phyloP scores from a whole-genome alignment of 1,140 invertebrate species.

The Andrena cerasifolii region DNA sequence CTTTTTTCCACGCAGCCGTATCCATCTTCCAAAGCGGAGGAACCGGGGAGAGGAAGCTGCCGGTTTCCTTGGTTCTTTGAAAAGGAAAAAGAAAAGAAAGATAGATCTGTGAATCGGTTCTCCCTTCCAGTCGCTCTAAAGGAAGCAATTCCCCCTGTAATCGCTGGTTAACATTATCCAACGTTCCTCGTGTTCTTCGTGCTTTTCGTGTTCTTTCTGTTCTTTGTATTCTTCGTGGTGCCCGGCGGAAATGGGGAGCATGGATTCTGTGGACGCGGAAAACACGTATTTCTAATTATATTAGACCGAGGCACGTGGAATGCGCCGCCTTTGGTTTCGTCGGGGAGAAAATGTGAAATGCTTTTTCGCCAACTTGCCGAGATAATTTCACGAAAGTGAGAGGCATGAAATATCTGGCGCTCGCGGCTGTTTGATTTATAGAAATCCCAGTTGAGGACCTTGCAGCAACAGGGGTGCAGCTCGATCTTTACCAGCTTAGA shows the following conservation, averaged over 20 bases:
- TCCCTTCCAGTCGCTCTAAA: background rate
- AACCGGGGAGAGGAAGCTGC: background rate
- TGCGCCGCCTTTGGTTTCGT: background rate
- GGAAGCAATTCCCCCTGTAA: slow-evolving; percentile 22
- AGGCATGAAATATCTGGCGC: background rate
- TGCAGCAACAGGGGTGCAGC: too few species aligned
- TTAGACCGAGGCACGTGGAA: background rate
- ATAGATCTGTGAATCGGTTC: slow-evolving; percentile 8
- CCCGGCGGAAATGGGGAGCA: background rate
- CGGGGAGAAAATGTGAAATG: slow-evolving; percentile 5
- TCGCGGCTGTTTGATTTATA: background rate
- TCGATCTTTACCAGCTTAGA: too few species aligned
- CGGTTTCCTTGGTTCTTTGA: slow-evolving; percentile 14
- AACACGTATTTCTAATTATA: background rate
- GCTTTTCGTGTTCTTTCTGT: too few species aligned
- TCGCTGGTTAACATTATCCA: slow-evolving; percentile 3
- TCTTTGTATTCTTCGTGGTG: too few species aligned
- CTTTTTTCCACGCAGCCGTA: background rate
- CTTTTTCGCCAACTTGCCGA: background rate
- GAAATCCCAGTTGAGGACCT: too few species aligned
- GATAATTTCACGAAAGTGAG: slow-evolving; percentile 11
- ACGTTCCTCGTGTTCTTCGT: background rate
- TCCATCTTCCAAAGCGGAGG: background rate
- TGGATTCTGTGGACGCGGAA: background rate
- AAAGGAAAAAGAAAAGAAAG: too few species aligned